A percentile compares a stretch with the other conserved stretches of the same genome.
These are phyloP conservation scores for Nebria ingens DNA, from an alignment of 1,140 invertebrate species.

Conservation along the genomic window DNA sequence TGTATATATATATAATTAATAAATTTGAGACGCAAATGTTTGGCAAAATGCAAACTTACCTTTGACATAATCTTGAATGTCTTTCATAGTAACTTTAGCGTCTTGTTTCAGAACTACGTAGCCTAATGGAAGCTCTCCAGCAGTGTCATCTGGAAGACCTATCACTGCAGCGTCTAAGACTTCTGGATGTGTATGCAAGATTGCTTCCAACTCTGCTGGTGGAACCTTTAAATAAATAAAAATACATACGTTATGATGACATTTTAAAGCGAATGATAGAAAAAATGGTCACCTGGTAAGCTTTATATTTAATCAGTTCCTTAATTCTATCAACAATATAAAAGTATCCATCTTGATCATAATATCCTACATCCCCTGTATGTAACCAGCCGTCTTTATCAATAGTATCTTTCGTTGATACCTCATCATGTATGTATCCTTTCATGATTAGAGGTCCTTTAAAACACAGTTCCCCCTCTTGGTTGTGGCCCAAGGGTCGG, in stretches of 20 bases:
- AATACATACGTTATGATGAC: not conserved
- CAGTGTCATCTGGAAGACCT: slow-evolving; percentile 52
- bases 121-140: slow-evolving; percentile 57
- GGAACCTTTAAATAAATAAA: slow-evolving; percentile 44
- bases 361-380: slow-evolving; percentile 73
- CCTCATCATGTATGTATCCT: slow-evolving; percentile 51
- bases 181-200: slow-evolving; percentile 55
- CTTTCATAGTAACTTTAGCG: slow-evolving; percentile 34
- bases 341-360: slow-evolving; percentile 55
- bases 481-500: slow-evolving; percentile 46
- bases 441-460: slow-evolving; percentile 55
- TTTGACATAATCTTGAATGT: slow-evolving; percentile 41
- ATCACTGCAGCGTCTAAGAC: slow-evolving; percentile 66
- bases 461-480: slow-evolving; percentile 61
- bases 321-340: slow-evolving; percentile 67
- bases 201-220: slow-evolving; percentile 67
- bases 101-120: slow-evolving; percentile 47
- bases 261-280: not conserved
- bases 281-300: slow-evolving; percentile 48
- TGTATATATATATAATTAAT: not conserved
- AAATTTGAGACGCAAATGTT: not conserved
- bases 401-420: slow-evolving; percentile 52
- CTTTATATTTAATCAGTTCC: slow-evolving; percentile 72
- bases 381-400: slow-evolving; percentile 64
- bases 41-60: not conserved